Base-by-base conservation (phyloP, 2,113 vertebrate genomes). In the Albula goreensis region DNA sequence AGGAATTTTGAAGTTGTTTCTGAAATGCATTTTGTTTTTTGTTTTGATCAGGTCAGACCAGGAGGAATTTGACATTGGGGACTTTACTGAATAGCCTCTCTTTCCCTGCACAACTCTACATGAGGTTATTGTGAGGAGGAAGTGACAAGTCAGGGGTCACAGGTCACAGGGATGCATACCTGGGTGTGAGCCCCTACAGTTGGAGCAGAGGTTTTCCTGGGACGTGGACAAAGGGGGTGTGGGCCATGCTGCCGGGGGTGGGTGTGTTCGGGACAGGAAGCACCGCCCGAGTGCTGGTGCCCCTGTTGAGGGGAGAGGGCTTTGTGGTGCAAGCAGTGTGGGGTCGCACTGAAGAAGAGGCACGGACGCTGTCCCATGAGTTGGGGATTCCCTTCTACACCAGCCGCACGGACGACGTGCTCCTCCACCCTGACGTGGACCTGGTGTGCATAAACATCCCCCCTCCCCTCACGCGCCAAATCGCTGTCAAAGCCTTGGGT, bases 261-360 rank as follows among this genome's bases (percentile, higher is more conserved):
- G 98, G 98, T 9, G 97, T 99, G n/a, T 99, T 99, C 93, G 98
- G 98, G 90, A 98, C 98, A 0, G 98, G 98, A 91, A 97, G 96
- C 91, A 96, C 97, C 0, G 97, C 98, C 82, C 96, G 97, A 56
- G 95, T 98, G 88, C 94, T 99, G 89, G 97, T 99, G 2, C 97
- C 97, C 0, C 88, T 99, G 92, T 93, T 99, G 87, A 96, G 96
- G 91, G 97, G 97, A 17, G 97, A 98, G 90, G 98, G 98, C 5
- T 99, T 99, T 92, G 96, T 97, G 1, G 94, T 99, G 25, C 96
- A 98, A 89, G 98, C 98, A 0, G 94, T 99, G 0, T 99, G 98
- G 97, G 98, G 98, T 0, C 96, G 94, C 90, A 99, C 97, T 0
- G 97, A 99, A 87, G 98, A 99, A 89, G 98, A 99, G 86, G 98